A percentile compares a stretch with the other conserved stretches of the same genome.
Evolutionary conservation across 2,888 invertebrate genomes (phyloP).

Genomic region (Anthrax anthrax): DNA sequence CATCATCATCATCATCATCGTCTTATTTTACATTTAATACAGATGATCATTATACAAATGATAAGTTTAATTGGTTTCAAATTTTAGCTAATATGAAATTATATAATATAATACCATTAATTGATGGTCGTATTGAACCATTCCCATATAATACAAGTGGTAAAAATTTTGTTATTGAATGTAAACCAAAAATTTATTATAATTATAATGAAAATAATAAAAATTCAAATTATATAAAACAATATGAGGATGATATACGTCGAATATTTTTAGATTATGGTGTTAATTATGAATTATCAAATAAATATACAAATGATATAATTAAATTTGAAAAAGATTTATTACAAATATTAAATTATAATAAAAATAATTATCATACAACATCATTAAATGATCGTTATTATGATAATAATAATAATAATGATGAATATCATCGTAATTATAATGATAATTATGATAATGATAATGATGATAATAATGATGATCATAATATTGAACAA

Average conservation of each 20-base stretch:
- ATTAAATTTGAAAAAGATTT: background rate
- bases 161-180: background rate
- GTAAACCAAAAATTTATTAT: background rate
- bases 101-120: background rate
- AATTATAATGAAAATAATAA: background rate
- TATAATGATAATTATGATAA: background rate
- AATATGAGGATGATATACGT: background rate
- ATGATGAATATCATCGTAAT: too few species aligned
- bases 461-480: background rate
- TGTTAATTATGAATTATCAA: background rate
- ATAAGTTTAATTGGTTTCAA: background rate
- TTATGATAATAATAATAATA: too few species aligned
- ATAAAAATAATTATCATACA: too few species aligned
- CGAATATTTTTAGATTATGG: background rate
- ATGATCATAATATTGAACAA: background rate
- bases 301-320: background rate
- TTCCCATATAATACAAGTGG: background rate
- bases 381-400: too few species aligned
- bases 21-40: too few species aligned
- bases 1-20: too few species aligned
- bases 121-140: background rate
- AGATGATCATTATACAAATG: background rate
- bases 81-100: background rate
- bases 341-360: background rate
- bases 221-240: background rate